A percentile compares a stretch with the other conserved stretches of the same genome.
Evolutionary conservation across 2,113 vertebrate genomes (phyloP).

Genomic region (Andinoacara biseriatus): DNA sequence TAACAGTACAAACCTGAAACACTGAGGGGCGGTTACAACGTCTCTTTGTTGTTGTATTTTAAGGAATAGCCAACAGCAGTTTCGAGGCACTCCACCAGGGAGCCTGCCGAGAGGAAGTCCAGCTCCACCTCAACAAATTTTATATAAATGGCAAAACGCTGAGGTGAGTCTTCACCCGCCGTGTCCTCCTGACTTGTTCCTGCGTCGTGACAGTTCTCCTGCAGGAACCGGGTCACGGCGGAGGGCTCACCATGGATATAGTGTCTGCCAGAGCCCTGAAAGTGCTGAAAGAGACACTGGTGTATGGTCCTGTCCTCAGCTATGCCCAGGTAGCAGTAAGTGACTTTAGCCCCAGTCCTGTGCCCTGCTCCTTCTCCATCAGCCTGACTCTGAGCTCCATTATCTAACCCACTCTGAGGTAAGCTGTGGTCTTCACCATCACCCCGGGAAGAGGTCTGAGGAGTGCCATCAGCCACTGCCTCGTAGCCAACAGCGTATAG

Average conservation of each 20-base stretch:
- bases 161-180: constrained; percentile 78
- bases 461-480: constrained; percentile 62
- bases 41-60: constrained; percentile 90
- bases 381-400: constrained; percentile 35
- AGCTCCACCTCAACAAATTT: constrained; percentile 99
- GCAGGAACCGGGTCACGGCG: constrained; percentile 90
- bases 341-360: constrained; percentile 82
- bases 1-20: constrained; percentile 7
- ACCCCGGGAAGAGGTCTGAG: constrained; percentile 24
- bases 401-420: constrained; percentile 67
- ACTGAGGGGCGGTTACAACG: constrained; percentile 44
- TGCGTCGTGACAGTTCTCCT: constrained; percentile 86
- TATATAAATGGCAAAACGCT: constrained; percentile 86
- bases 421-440: constrained; percentile 58
- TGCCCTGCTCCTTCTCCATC: constrained; percentile 22
- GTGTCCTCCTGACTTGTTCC: constrained; percentile 76
- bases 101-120: constrained; percentile 98
- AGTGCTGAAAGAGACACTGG: constrained; percentile 94
- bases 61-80: constrained; percentile 94
- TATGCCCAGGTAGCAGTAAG: constrained; percentile 95
- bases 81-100: constrained; percentile 97
- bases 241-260: constrained; percentile 85
- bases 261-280: constrained; percentile 92
- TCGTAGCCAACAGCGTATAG: constrained; percentile 94
- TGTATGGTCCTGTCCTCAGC: constrained; percentile 95